Conservation (phyloP, 2,113 vertebrate genomes). For the Lepus timidus region DNA sequence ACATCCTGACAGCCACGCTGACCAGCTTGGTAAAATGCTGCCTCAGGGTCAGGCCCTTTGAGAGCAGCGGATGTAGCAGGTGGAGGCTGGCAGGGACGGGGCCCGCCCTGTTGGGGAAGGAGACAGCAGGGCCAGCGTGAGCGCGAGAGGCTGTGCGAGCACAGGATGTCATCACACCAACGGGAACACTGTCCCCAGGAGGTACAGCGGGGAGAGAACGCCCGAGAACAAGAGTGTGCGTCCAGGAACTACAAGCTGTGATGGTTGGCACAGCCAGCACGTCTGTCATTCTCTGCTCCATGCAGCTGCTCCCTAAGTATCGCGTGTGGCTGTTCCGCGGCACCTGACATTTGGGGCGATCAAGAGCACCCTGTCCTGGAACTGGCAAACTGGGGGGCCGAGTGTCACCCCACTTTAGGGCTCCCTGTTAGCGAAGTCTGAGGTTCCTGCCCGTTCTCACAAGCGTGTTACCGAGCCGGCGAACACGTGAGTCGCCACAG, state of each 20-base stretch:
- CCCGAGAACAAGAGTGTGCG: background rate
- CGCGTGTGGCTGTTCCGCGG: background rate
- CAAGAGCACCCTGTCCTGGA: background rate
- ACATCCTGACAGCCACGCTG: background rate
- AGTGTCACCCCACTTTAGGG: background rate
- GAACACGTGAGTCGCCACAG: background rate
- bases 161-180: background rate
- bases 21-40: background rate
- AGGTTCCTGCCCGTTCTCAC: background rate
- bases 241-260: conserved; percentile 7
- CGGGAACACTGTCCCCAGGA: background rate
- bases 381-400: background rate
- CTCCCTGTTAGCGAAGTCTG: background rate
- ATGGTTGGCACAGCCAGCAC: background rate
- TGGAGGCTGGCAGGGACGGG: background rate
- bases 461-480: background rate
- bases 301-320: conserved; percentile 8
- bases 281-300: background rate
- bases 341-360: background rate
- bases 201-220: background rate
- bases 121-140: background rate
- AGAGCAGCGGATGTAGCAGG: background rate
- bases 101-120: background rate
- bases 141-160: background rate
- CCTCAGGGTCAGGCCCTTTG: conserved; percentile 7